Evolutionary conservation across 2,888 invertebrate species (phyloP), one percentile per base, ranked within the genome.

Genomic region (Thereva unica): DNA sequence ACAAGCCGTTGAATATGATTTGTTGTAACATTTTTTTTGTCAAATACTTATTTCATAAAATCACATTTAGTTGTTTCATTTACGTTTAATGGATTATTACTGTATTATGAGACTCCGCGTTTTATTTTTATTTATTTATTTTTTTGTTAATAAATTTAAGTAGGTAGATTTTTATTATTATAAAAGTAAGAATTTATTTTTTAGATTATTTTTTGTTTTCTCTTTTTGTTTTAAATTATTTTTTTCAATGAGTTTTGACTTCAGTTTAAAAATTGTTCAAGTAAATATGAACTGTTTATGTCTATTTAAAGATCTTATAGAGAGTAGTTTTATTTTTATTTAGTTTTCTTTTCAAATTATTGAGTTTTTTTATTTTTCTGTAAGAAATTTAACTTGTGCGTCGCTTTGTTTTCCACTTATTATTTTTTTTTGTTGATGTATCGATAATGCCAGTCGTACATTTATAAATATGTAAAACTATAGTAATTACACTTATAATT

Each of bases 171-270:
- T 63, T 10, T 41, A 52, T n/a, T 23, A 23, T 23, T 63, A 52
- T 63, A 52, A 63, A 63, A 63, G 63, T 63, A 63, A 50, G 63
- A 63, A 63, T 63, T 49, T 34, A 42, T 61, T 49, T n/a, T 23
- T 23, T 23, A 23, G 23, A 23, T 23, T 23, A 23, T 23, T 23
- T 49, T 49, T 12, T 12, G 37, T 49, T 38, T 38, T 37, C 23
- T n/a, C 23, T 4, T 35, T 6, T 23, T 42, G 10, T 34, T 45
- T 59, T 54, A 9, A 47, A 47, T 12, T 47, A 47, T 47, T 47
- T 47, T 9, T 59, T 59, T 59, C 59, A 23, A 23, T 23, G 23
- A 23, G 23, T 23, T 23, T 23, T 23, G 23, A 23, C 23, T 23
- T 23, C 23, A 23, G 23, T 23, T 23, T 23, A 23, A 23, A 23